Conservation (phyloP, 2,113 vertebrate genomes). For the Origma solitaria region DNA sequence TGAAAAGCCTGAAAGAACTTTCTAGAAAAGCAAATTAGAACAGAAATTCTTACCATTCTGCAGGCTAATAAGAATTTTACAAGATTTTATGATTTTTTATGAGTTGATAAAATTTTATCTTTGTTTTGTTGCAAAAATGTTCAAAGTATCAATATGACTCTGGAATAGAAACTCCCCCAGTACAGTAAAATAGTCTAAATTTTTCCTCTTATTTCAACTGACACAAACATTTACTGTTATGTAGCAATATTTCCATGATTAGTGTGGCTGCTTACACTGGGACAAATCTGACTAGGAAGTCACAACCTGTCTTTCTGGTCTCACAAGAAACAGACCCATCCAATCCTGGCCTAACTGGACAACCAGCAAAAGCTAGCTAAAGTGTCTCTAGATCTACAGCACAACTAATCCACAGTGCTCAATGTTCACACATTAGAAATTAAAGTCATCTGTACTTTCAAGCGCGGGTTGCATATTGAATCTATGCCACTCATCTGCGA, state of each 20-base stretch:
- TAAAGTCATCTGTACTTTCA: not conserved
- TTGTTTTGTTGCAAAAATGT: not conserved
- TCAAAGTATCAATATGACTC: not conserved
- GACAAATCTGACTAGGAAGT: not conserved
- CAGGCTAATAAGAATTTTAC: not conserved
- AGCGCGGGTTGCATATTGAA: not conserved
- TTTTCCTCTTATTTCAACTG: not conserved
- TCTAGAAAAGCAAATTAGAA: not conserved
- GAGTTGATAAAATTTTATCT: not conserved
- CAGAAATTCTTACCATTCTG: not conserved
- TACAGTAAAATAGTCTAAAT: not conserved
- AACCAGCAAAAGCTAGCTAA: not conserved
- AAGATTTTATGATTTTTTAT: not conserved
- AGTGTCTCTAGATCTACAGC: not conserved
- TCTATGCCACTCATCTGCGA: not conserved
- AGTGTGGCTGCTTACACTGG: rapidly evolving
- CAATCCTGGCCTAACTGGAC: not conserved
- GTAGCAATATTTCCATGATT: not conserved
- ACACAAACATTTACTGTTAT: not conserved
- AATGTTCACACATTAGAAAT: not conserved
- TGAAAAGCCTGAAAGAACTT: not conserved
- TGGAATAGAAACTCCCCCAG: not conserved
- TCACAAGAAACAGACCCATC: not conserved
- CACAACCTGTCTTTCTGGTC: not conserved
- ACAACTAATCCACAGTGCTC: not conserved